Evolutionary conservation across 2,888 invertebrate genomes (phyloP).

Genomic region (Neoaliturus tenellus): DNA sequence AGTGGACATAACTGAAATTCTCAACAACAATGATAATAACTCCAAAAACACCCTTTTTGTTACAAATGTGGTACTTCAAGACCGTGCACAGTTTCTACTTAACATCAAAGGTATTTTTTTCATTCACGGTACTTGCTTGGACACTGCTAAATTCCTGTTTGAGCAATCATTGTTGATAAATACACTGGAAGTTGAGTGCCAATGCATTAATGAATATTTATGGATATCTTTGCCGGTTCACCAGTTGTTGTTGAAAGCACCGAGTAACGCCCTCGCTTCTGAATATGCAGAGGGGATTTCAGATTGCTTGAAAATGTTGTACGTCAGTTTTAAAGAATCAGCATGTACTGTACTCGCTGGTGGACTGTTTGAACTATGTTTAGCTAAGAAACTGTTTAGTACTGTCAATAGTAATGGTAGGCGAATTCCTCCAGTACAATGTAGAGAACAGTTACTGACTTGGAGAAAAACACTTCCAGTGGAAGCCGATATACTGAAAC

Average conservation of each 20-base stretch:
- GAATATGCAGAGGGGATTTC: constrained; percentile 38
- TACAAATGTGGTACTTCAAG: constrained; percentile 47
- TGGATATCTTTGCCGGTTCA: constrained; percentile 39
- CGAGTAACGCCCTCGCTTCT: not conserved
- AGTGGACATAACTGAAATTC: constrained; percentile 37
- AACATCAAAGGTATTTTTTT: constrained; percentile 32
- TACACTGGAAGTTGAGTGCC: not conserved
- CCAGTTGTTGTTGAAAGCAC: constrained; percentile 47
- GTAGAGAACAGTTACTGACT: not conserved
- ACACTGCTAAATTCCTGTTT: constrained; percentile 22
- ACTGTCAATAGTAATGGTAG: not conserved
- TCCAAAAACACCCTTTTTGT: constrained; percentile 2
- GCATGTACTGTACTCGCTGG: constrained; percentile 17
- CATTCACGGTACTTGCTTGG: constrained; percentile 29
- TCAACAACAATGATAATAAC: not conserved
- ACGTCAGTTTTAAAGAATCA: constrained; percentile 8
- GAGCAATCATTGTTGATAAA: not conserved
- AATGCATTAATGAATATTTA: not conserved
- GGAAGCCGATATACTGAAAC: not conserved
- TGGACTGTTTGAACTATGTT: constrained; percentile 11
- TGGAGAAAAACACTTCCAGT: not conserved
- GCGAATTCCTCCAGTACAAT: constrained; percentile 9
- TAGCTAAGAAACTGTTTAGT: constrained; percentile 24
- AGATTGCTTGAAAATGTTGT: constrained; percentile 53
- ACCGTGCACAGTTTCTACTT: constrained; percentile 34